Percentiles rank a stretch among this genome's conserved stretches.
Conservation (phyloP, 2,888 invertebrate species). For the Melinopterus prodromus region DNA sequence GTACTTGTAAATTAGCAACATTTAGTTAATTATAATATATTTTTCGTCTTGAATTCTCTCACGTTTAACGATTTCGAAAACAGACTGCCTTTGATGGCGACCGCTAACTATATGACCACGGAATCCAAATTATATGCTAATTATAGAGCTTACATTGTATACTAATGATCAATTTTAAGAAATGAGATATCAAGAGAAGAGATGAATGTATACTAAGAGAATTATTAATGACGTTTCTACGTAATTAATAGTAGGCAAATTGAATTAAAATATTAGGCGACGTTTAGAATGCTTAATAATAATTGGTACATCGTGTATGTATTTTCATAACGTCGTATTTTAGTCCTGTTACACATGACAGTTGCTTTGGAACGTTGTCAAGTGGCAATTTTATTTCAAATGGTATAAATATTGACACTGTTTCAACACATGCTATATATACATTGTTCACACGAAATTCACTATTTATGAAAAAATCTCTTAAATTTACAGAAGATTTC, state of each 20-base stretch:
- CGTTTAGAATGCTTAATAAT: too few relatives aligned
- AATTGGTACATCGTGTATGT: neutral
- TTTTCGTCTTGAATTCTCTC: neutral
- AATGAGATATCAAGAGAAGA: neutral
- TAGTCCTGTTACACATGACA: neutral
- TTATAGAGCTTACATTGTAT: neutral
- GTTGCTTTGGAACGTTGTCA: neutral
- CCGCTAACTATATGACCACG: neutral
- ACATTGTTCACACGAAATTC: too few relatives aligned
- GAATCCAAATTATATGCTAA: conserved; percentile 4
- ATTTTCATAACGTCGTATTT: neutral
- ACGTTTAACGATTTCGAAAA: neutral
- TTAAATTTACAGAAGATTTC: too few relatives aligned
- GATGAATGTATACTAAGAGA: neutral
- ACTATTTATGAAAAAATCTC: too few relatives aligned
- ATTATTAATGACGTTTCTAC: neutral
- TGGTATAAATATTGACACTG: neutral
- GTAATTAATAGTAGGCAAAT: neutral
- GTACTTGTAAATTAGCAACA: neutral
- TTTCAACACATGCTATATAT: neutral
- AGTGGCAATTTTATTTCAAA: neutral
- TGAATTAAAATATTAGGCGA: neutral
- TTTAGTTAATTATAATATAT: neutral
- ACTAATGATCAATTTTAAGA: neutral
- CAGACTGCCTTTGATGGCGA: neutral